Percentiles rank a stretch among this genome's conserved stretches.
Evolutionary conservation across 2,888 invertebrate genomes (phyloP).

Genomic region (Xestia c-nigrum): DNA sequence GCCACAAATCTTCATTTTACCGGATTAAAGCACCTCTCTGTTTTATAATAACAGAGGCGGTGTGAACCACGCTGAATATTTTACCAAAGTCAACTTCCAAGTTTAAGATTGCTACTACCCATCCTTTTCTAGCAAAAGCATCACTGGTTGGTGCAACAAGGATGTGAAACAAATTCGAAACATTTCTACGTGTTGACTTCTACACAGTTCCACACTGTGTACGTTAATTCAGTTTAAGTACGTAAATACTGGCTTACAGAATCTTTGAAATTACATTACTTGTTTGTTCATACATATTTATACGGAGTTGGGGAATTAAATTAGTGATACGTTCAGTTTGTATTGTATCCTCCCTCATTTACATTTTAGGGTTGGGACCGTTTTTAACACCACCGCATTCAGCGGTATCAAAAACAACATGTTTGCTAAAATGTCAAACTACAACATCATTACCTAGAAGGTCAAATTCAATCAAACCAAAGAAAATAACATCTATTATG

Average conservation of each 20-base stretch:
- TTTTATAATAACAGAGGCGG: conserved; percentile 79
- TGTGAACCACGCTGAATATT: conserved; percentile 76
- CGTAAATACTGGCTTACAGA: conserved; percentile 62
- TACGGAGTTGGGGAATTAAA: conserved; percentile 55
- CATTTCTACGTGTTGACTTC: conserved; percentile 60
- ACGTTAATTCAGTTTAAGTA: conserved; percentile 63
- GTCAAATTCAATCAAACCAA: conserved; percentile 8
- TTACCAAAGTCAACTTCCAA: conserved; percentile 72
- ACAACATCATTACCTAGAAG: conserved; percentile 6
- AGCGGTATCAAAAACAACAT: not conserved
- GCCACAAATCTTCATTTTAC: conserved; percentile 85
- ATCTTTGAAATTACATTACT: conserved; percentile 64
- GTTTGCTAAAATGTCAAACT: not conserved
- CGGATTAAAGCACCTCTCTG: conserved; percentile 83
- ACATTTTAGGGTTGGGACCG: conserved; percentile 49
- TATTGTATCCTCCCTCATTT: conserved; percentile 46
- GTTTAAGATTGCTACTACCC: conserved; percentile 58
- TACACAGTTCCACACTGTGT: conserved; percentile 52
- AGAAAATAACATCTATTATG: conserved; percentile 29
- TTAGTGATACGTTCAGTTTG: conserved; percentile 55
- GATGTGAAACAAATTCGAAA: conserved; percentile 46
- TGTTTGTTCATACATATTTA: conserved; percentile 63
- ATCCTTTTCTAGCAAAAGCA: conserved; percentile 39
- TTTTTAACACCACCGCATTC: conserved; percentile 20
- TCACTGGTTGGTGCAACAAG: conserved; percentile 33